Evolutionary conservation across 2,888 invertebrate species (phyloP), one percentile per base, ranked within the genome.

Genomic region (Drosophila demipolita): DNA sequence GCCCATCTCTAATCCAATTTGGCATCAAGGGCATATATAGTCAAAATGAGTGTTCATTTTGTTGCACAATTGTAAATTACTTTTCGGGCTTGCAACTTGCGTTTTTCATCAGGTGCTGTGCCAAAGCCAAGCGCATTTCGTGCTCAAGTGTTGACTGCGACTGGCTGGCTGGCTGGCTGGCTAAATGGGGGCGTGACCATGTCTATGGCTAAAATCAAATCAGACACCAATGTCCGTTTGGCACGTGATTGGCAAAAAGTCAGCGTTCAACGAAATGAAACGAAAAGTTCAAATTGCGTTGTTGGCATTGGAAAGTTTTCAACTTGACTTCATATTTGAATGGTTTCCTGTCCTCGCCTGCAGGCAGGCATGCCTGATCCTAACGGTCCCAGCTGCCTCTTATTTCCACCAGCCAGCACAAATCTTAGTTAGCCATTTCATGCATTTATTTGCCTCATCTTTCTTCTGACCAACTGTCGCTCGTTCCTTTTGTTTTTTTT

Each of bases 281-380:
- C 60, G 59, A 70, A 86, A 83, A 87, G 76, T 87, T 80, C 53
- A 87, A 83, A 83, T 83, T 87, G 87, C 67, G 20, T 36, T 64
- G 81, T 81, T 80, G 64, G 68, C 68, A 54, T 76, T 66, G 66
- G 58, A 54, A 62, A 68, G 49, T 52, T 74, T 62, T 54, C 42
- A 26, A 35, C 50, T 68, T 61, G 76, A 65, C 64, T 63, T 61
- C 72, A 54, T 65, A 63, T 77, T 80, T 59, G 61, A 67, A 67
- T 55, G 63, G 54, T 65, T 76, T 71, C 61, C 71, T 49, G 61
- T 78, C 52, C 64, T 49, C 49, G 74, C 79, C 76, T 26, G 49
- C 17, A 62, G 66, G 54, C 61, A 29, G 29, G 29, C 29, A 29
- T 23, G 23, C 23, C 23, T 23, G 23, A 60, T 59, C 40, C 54